Conservation (phyloP, 2,113 vertebrate species). For the Entosphenus tridentatus region DNA sequence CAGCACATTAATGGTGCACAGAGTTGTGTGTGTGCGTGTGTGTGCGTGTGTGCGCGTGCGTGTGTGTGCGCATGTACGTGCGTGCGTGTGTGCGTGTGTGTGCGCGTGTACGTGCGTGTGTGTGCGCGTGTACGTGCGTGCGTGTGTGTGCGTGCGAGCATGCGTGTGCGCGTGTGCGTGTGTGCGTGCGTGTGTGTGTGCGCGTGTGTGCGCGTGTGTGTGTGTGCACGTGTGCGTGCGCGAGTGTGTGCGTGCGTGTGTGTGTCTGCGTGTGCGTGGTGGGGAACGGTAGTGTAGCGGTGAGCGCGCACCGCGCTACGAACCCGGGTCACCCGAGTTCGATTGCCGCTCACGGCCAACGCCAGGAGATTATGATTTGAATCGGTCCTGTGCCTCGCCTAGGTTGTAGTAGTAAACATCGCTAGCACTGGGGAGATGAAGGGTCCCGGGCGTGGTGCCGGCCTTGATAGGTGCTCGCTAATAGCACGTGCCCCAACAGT, state of each 20-base stretch:
- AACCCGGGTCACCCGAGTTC: no score
- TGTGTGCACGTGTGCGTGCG: neutral
- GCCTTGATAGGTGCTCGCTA: no score
- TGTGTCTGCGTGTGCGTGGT: neutral
- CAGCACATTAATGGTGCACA: neutral
- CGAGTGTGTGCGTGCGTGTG: neutral
- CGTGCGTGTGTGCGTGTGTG: accelerated
- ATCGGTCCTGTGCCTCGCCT: no score
- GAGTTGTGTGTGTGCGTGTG: neutral
- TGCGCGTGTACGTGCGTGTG: neutral
- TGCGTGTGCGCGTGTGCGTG: neutral
- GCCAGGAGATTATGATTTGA: no score
- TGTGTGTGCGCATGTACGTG: neutral
- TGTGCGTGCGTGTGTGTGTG: neutral
- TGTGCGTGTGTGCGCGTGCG: neutral
- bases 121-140: neutral
- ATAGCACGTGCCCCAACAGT: no score
- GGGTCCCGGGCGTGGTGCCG: no score
- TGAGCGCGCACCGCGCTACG: no score
- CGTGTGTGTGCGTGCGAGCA: neutral
- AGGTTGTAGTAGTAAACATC: no score
- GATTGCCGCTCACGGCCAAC: no score
- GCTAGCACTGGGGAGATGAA: no score
- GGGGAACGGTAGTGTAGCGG: no score
- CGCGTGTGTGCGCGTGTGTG: neutral